Base-by-base conservation (phyloP, 1,140 invertebrate species). In the Wasmannia auropunctata region DNA sequence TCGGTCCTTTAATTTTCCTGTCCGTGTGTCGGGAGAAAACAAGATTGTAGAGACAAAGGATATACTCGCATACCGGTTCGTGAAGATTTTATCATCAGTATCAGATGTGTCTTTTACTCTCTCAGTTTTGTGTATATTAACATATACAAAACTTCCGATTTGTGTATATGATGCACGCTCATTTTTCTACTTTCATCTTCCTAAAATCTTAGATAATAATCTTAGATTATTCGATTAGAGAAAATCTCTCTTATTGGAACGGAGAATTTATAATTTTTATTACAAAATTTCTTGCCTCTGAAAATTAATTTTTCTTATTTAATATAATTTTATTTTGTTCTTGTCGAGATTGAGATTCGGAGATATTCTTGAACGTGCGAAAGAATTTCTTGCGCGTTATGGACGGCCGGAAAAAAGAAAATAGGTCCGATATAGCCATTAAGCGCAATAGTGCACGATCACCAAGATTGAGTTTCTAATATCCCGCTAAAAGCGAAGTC, bases 401-500 rank as follows among this genome's bases (percentile, higher is more conserved):
- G 7, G 67, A 49, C 37, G 79, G 19, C 19, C 7, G 11, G 19
- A 31, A 34, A 34, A 46, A 56, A 65, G 58, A 65, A 80, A 49
- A 76, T 65, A 37, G 34, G 14, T 37, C 65, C 58, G 60, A 85
- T 25, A 65, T 79, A 79, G 60, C 74, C 75, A 84, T 85, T 85
- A 80, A 79, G 60, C 46, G 25, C 51, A 72, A 81, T 56, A 81
- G 37, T 58, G 74, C 67, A 72, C 56, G 58, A 76, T 81, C 79
- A 80, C 60, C 25, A 67, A 58, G 83, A 85, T 85, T 54, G 63
- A 70, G 76, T 86, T 86, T 86, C 85, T 81, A 86, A 81, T 81
- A 79, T 85, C 51, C 69, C 76, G 65, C 76, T 86, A 86, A 85
- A 85, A 86, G 85, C 74, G 77, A 74, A 84, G 74, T 85, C 76